A percentile compares a stretch with the other conserved stretches of the same genome.
Conservation (phyloP, 2,797 vertebrate genomes). For the Chelon labrosus region DNA sequence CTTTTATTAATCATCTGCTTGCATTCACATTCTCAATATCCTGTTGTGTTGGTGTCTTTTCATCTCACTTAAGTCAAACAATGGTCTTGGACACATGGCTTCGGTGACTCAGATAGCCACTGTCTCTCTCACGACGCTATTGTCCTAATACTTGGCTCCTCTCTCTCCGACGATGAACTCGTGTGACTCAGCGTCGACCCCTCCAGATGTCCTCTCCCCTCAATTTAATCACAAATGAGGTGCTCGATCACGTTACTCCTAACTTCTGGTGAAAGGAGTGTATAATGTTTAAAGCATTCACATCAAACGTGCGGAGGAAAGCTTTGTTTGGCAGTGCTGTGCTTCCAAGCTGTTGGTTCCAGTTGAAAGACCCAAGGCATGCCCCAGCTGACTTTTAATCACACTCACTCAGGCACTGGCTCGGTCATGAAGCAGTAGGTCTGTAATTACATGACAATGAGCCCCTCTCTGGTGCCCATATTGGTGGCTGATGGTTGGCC, state of each 20-base stretch:
- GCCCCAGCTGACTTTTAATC: conserved; percentile 73
- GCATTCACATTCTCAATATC: conserved; percentile 11
- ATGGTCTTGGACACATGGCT: conserved; percentile 43
- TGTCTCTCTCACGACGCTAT: conserved; percentile 39
- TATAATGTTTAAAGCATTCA: conserved; percentile 45
- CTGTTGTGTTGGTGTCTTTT: conserved; percentile 35
- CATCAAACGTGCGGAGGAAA: conserved; percentile 36
- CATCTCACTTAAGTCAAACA: conserved; percentile 52
- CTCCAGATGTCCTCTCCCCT: conserved; percentile 74
- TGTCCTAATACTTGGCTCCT: conserved; percentile 54
- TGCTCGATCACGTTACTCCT: conserved; percentile 46
- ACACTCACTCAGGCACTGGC: conserved; percentile 56
- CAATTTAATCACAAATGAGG: conserved; percentile 64
- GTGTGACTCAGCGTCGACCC: conserved; percentile 42
- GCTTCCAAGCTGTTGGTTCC: conserved; percentile 78
- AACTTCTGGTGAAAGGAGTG: conserved; percentile 46
- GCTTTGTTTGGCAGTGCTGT: conserved; percentile 65
- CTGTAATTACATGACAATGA: conserved; percentile 83
- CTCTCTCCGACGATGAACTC: conserved; percentile 38
- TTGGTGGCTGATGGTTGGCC: conserved; percentile 60
- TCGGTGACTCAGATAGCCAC: conserved; percentile 30
- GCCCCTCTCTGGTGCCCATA: conserved; percentile 69
- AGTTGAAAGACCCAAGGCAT: conserved; percentile 69
- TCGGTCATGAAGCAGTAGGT: conserved; percentile 54
- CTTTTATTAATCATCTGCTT: too few relatives aligned